Conservation (phyloP, 2,797 vertebrate species). For the Enteromius fasciolatus region DNA sequence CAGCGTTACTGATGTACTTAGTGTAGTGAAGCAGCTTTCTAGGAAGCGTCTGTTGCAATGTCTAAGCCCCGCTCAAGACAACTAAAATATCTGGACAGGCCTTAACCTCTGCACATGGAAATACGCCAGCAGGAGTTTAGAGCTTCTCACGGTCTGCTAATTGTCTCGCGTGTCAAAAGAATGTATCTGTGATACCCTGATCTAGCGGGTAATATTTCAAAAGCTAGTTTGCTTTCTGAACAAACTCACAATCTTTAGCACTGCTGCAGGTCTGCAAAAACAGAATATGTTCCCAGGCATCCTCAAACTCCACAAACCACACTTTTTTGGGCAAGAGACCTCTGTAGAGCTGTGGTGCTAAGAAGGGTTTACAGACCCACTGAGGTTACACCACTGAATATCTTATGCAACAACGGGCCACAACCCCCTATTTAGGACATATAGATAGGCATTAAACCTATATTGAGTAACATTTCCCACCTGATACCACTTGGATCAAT, state of each 20-base stretch:
- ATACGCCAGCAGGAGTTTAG: constrained; percentile 12
- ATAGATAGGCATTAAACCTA: constrained; percentile 11
- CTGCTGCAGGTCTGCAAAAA: neutral
- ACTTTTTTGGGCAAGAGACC: neutral
- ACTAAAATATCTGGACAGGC: constrained; percentile 35
- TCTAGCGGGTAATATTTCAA: constrained; percentile 12
- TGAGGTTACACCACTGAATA: constrained; percentile 12
- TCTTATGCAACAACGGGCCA: neutral
- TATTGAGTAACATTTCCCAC: neutral
- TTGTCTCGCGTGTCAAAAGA: neutral
- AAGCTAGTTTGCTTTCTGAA: neutral
- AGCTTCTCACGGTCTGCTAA: neutral
- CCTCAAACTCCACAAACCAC: neutral
- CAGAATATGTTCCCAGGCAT: neutral
- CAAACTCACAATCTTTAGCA: neutral
- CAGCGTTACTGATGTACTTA: neutral
- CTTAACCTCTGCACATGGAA: constrained; percentile 4
- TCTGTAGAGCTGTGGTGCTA: neutral
- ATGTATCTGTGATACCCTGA: neutral
- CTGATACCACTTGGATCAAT: neutral
- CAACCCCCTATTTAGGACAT: neutral
- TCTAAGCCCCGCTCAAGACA: constrained; percentile 25
- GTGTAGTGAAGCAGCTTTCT: constrained; percentile 32
- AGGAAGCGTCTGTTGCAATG: constrained; percentile 24
- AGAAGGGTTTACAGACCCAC: neutral